phyloP scores from a whole-genome alignment of 2,888 invertebrate genomes.

The Oscheius sp. region DNA sequence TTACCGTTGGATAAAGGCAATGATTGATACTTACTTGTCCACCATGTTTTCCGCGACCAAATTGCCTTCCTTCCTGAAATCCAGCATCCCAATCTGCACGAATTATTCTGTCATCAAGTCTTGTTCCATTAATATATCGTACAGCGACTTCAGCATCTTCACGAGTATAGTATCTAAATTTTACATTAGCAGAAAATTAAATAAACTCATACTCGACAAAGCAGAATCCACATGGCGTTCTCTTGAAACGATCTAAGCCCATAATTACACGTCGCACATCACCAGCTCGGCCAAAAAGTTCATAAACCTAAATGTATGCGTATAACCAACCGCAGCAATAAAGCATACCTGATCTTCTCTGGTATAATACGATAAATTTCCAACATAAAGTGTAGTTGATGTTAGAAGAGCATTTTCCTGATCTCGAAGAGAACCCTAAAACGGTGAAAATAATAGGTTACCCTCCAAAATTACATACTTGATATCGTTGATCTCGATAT shows the following conservation, averaged over 20 bases:
- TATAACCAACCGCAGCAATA: neutral
- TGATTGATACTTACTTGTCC: conserved; percentile 83
- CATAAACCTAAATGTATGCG: conserved; percentile 80
- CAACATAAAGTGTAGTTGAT: conserved; percentile 90
- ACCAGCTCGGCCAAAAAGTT: conserved; percentile 93
- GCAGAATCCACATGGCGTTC: conserved; percentile 99
- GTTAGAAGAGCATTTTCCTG: conserved; percentile 82
- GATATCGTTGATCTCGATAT: conserved; percentile 70
- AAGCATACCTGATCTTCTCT: conserved; percentile 83
- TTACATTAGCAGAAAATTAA: neutral
- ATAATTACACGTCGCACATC: conserved; percentile 92
- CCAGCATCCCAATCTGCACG: conserved; percentile 99
- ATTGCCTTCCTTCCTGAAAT: conserved; percentile 96
- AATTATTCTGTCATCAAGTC: conserved; percentile 92
- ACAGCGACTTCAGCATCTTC: conserved; percentile 78
- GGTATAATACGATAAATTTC: conserved; percentile 97
- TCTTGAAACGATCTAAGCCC: conserved; percentile 96
- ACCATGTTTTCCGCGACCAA: conserved; percentile 95
- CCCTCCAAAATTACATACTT: conserved; percentile 46
- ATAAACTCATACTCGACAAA: conserved; percentile 85
- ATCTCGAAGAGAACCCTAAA: conserved; percentile 66
- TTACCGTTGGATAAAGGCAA: neutral
- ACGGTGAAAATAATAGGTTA: neutral
- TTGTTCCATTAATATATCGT: conserved; percentile 85
- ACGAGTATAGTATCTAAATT: conserved; percentile 76